Percentiles rank a stretch among this genome's conserved stretches.
Evolutionary conservation across 2,113 vertebrate genomes (phyloP).

Genomic region (Callocephalon fimbriatum): DNA sequence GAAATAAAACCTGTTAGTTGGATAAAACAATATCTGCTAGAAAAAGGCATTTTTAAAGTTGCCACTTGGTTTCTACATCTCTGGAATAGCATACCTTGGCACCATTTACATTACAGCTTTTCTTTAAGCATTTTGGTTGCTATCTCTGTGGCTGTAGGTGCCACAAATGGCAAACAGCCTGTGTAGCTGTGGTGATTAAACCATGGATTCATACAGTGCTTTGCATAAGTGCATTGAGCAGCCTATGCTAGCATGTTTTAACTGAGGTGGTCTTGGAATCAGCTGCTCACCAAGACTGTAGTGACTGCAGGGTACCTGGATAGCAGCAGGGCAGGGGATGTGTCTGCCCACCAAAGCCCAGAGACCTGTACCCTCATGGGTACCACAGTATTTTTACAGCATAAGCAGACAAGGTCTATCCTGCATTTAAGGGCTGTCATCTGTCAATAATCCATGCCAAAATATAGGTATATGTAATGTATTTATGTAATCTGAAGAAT

Average conservation of each 20-base stretch:
- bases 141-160: neutral
- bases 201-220: neutral
- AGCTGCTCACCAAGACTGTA: neutral
- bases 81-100: neutral
- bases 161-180: neutral
- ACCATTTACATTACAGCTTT: neutral
- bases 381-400: constrained; percentile 46
- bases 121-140: neutral
- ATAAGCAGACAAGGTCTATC: constrained; percentile 3
- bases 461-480: neutral
- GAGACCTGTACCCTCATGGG: fast-evolving
- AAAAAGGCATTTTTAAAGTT: neutral
- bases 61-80: neutral
- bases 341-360: neutral
- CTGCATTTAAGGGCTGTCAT: neutral
- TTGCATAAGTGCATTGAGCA: fast-evolving
- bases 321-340: neutral
- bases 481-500: neutral
- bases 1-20: neutral
- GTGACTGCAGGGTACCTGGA: neutral
- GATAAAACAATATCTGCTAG: neutral
- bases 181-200: neutral
- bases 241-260: neutral
- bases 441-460: neutral
- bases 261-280: neutral